Percentiles rank a stretch among this genome's conserved stretches.
Conservation (phyloP, 2,888 invertebrate genomes). For the Macrosiphum euphorbiae region DNA sequence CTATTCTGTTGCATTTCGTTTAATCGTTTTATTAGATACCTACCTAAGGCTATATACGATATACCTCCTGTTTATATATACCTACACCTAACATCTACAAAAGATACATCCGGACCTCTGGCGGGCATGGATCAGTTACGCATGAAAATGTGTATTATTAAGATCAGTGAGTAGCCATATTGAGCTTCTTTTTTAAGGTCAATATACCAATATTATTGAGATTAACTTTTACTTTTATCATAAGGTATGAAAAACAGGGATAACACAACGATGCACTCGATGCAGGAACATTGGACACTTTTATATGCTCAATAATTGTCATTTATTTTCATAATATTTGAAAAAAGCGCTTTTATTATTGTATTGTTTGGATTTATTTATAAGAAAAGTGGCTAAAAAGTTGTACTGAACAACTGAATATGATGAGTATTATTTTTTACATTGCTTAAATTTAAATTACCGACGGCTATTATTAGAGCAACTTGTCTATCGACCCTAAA, state of each 20-base stretch:
- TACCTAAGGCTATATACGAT: neutral
- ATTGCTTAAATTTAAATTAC: neutral
- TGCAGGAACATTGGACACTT: neutral
- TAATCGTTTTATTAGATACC: neutral
- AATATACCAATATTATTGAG: neutral
- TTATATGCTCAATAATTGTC: neutral
- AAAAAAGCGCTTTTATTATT: neutral
- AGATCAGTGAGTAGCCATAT: neutral
- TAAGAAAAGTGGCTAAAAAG: neutral
- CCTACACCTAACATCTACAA: neutral
- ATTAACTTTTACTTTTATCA: neutral
- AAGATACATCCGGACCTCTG: neutral
- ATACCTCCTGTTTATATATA: neutral
- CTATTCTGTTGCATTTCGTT: neutral
- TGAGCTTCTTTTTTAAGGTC: neutral
- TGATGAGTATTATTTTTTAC: neutral
- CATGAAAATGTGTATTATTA: neutral
- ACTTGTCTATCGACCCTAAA: neutral
- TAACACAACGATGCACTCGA: neutral
- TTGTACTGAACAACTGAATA: neutral
- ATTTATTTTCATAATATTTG: neutral
- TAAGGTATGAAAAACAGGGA: neutral
- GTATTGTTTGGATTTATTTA: neutral
- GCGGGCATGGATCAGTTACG: neutral
- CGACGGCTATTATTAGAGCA: neutral